These are phyloP conservation scores for Lucilia cuprina DNA, from an alignment of 1,140 invertebrate species.

Conservation along the genomic window DNA sequence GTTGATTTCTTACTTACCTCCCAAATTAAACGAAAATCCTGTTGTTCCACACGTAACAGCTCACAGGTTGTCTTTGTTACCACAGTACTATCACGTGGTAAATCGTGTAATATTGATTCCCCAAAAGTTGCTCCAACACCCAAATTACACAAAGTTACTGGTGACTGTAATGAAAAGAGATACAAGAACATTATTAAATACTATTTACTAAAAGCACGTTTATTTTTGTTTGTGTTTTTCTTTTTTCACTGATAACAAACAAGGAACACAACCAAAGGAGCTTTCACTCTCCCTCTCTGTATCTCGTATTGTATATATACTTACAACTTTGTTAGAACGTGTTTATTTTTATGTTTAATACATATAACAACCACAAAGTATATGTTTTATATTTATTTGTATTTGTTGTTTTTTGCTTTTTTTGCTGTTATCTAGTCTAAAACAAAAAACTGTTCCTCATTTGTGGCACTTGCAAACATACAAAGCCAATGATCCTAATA, in stretches of 20 bases:
- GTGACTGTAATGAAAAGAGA: slow-evolving; percentile 65
- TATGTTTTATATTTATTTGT: too few species aligned
- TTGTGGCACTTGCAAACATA: background rate
- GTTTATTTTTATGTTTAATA: too few species aligned
- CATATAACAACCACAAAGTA: too few species aligned
- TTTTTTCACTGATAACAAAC: too few species aligned
- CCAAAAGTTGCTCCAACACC: slow-evolving; percentile 81
- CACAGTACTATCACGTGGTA: slow-evolving; percentile 76
- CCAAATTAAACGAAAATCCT: slow-evolving; percentile 79
- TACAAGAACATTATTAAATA: background rate
- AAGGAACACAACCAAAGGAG: too few species aligned
- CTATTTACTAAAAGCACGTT: too few species aligned
- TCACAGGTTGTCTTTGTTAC: slow-evolving; percentile 78
- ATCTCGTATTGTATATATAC: too few species aligned
- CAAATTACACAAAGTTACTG: slow-evolving; percentile 72
- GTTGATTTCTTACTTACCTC: slow-evolving; percentile 68
- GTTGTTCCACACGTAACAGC: slow-evolving; percentile 76
- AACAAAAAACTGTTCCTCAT: too few species aligned
- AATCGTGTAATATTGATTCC: slow-evolving; percentile 75
- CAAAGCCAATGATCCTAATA: background rate
- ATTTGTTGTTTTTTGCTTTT: too few species aligned
- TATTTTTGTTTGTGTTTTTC: too few species aligned
- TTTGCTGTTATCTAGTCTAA: too few species aligned
- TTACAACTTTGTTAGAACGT: too few species aligned
- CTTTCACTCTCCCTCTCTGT: background rate